A percentile compares a stretch with the other conserved stretches of the same genome.
These are phyloP conservation scores for Carcina quercana DNA, from an alignment of 2,888 invertebrate genomes.

Conservation along the genomic window DNA sequence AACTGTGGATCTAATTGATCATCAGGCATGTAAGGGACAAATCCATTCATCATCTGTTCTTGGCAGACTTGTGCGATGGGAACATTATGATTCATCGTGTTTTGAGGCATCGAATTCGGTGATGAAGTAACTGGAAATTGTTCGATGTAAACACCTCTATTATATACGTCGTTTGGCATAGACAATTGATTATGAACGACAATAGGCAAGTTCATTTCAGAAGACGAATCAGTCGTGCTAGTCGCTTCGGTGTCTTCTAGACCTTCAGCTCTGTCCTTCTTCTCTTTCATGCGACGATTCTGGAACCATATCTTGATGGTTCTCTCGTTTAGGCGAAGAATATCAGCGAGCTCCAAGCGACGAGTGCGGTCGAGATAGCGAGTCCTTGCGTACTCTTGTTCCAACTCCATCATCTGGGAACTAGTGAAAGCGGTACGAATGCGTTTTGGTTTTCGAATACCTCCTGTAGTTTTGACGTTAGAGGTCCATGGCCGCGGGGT, in stretches of 20 bases:
- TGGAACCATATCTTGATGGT: slow-evolving; percentile 90
- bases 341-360: slow-evolving; percentile 76
- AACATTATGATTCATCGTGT: slow-evolving; percentile 14
- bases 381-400: slow-evolving; percentile 80
- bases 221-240: slow-evolving; percentile 33
- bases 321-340: slow-evolving; percentile 36
- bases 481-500: slow-evolving; percentile 15
- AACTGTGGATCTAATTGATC: slow-evolving; percentile 22
- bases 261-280: slow-evolving; percentile 70
- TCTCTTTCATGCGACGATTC: slow-evolving; percentile 84
- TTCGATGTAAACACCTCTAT: slow-evolving; percentile 27
- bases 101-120: slow-evolving; percentile 14
- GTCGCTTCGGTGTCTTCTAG: slow-evolving; percentile 38
- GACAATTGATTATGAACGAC: slow-evolving; percentile 33
- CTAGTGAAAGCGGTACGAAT: slow-evolving; percentile 87
- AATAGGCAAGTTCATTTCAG: slow-evolving; percentile 25
- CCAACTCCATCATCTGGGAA: slow-evolving; percentile 81
- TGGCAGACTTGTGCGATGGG: slow-evolving; percentile 5
- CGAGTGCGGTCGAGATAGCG: slow-evolving; percentile 82
- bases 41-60: slow-evolving; percentile 20
- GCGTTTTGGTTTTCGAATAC: slow-evolving; percentile 70
- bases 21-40: slow-evolving; percentile 22
- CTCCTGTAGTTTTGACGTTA: slow-evolving; percentile 22
- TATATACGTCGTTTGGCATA: slow-evolving; percentile 15
- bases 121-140: slow-evolving; percentile 27